Conservation (phyloP, 2,888 invertebrate species). For the Dynastes hyllus region DNA sequence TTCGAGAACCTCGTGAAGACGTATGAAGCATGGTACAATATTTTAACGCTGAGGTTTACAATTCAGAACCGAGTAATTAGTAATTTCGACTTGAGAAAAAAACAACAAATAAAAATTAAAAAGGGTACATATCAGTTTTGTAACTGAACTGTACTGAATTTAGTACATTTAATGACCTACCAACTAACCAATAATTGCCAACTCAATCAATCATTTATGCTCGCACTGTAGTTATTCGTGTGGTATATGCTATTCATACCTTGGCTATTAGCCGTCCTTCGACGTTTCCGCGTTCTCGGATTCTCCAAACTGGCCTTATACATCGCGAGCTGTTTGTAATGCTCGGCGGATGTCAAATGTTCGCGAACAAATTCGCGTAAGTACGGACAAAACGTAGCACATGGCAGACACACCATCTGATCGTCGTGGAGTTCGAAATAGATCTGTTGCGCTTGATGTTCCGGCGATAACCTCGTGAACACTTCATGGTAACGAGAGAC, state of each 20-base stretch:
- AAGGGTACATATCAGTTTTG: no score
- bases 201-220: no score
- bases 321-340: background rate
- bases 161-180: no score
- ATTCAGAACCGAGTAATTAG: no score
- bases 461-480: background rate
- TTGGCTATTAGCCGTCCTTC: background rate
- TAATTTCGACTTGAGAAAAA: no score
- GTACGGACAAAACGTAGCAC: background rate
- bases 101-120: no score
- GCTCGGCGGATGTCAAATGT: background rate
- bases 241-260: background rate
- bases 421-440: background rate
- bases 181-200: no score
- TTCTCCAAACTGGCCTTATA: background rate
- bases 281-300: background rate
- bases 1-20: no score
- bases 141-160: no score
- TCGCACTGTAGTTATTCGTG: no score
- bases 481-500: background rate
- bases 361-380: background rate
- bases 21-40: no score
- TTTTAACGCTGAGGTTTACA: no score
- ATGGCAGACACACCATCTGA: background rate
- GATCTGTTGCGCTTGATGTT: background rate